Percentiles rank a stretch among this genome's conserved stretches.
Conservation (phyloP, 2,888 invertebrate genomes). For the Dryocosmus kuriphilus region DNA sequence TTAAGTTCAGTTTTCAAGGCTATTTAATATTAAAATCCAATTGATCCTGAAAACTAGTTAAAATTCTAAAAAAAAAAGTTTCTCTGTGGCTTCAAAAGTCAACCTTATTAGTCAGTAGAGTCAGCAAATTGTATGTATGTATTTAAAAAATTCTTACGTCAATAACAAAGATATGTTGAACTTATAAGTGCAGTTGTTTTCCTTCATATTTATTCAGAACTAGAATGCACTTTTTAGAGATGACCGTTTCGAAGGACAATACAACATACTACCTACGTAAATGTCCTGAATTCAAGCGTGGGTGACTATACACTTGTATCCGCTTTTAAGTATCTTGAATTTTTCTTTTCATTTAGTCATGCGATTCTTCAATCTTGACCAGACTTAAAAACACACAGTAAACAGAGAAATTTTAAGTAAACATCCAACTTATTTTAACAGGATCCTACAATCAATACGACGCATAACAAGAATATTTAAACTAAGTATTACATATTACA, state of each 20-base stretch:
- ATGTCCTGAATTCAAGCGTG: conserved; percentile 8
- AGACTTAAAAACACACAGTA: not conserved
- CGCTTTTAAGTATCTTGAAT: not conserved
- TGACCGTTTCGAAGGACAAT: not conserved
- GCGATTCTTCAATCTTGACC: not conserved
- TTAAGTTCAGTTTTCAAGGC: too few relatives aligned
- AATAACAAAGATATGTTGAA: not conserved
- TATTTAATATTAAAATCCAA: too few relatives aligned
- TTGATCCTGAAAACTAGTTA: too few relatives aligned
- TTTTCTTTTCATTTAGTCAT: not conserved
- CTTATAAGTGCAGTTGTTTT: not conserved
- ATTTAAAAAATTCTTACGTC: not conserved
- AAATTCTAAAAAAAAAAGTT: too few relatives aligned
- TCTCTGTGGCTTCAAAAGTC: too few relatives aligned
- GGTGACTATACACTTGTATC: not conserved
- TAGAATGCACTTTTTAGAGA: not conserved
- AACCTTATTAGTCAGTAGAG: too few relatives aligned
- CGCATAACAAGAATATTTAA: not conserved
- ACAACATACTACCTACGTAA: not conserved
- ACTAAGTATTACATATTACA: not conserved
- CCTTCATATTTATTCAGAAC: conserved; percentile 7
- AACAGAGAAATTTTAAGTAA: not conserved
- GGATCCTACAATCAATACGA: not conserved
- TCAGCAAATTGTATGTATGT: not conserved
- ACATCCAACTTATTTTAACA: not conserved